Conservation (phyloP, 53 echinoderm and acorn worm species). For the Antedon mediterranea region DNA sequence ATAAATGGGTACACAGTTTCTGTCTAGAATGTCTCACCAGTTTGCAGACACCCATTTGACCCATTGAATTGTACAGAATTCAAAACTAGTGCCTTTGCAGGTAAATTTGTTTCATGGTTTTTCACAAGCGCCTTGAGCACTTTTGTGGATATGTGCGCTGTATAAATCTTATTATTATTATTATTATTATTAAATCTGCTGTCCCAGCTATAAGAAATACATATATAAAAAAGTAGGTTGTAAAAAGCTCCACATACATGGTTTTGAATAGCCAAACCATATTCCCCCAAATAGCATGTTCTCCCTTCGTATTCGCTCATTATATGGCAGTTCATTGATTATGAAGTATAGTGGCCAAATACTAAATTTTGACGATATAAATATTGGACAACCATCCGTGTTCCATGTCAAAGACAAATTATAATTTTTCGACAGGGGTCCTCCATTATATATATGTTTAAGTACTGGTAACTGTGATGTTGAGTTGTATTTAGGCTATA, state of each 20-base stretch:
- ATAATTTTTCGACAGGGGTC: conserved; percentile 3
- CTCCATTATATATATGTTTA: conserved; percentile 3
- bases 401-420: conserved; percentile 25
- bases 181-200: too few relatives aligned
- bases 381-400: conserved; percentile 19
- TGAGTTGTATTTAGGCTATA: too few relatives aligned
- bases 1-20: conserved; percentile 29
- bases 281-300: conserved; percentile 22
- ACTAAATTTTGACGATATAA: conserved; percentile 17
- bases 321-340: conserved; percentile 28
- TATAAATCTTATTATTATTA: too few relatives aligned
- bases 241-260: neutral
- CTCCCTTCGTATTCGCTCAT: conserved; percentile 8
- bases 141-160: too few relatives aligned
- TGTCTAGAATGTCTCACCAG: conserved; percentile 13
- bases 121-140: too few relatives aligned
- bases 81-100: neutral
- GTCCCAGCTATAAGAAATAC: neutral
- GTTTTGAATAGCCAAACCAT: neutral
- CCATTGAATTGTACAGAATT: conserved; percentile 40
- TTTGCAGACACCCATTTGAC: conserved; percentile 25
- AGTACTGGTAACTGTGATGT: conserved; percentile 5
- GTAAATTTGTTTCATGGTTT: too few relatives aligned
- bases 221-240: neutral
- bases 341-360: conserved; percentile 31